Conservation (phyloP, 2,113 vertebrate genomes). For the Xiphophorus hellerii region DNA sequence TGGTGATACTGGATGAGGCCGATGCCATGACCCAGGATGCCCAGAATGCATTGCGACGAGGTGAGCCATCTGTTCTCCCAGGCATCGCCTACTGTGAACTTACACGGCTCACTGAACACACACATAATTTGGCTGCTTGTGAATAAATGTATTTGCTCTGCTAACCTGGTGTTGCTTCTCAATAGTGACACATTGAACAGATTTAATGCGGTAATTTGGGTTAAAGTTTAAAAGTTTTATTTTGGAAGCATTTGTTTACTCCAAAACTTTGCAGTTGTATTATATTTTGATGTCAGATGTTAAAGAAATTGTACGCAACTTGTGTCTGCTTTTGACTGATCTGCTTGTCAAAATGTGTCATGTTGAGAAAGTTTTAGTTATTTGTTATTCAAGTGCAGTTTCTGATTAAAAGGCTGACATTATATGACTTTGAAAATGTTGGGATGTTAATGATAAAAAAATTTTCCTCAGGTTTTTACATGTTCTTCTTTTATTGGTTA, state of each 20-base stretch:
- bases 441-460: too few relatives aligned
- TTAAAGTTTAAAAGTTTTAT: not conserved
- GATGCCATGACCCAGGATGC: conserved; percentile 99
- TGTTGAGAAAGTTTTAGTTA: too few relatives aligned
- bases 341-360: too few relatives aligned
- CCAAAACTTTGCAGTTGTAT: not conserved
- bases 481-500: not conserved
- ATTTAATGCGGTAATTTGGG: not conserved
- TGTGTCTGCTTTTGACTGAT: not conserved
- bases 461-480: not conserved
- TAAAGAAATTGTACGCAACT: not conserved
- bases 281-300: not conserved
- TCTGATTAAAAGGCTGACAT: too few relatives aligned
- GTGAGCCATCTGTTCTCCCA: conserved; percentile 83
- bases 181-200: not conserved
- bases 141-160: conserved; percentile 19
- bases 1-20: conserved; percentile 96
- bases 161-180: conserved; percentile 5
- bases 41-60: conserved; percentile 96
- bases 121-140: conserved; percentile 37
- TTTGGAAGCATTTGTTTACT: not conserved
- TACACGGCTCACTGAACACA: conserved; percentile 66
- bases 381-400: too few relatives aligned
- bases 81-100: conserved; percentile 67
- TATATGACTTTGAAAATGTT: too few relatives aligned